Evolutionary conservation across 2,797 vertebrate species (phyloP).

Genomic region (Anguilla marmorata): DNA sequence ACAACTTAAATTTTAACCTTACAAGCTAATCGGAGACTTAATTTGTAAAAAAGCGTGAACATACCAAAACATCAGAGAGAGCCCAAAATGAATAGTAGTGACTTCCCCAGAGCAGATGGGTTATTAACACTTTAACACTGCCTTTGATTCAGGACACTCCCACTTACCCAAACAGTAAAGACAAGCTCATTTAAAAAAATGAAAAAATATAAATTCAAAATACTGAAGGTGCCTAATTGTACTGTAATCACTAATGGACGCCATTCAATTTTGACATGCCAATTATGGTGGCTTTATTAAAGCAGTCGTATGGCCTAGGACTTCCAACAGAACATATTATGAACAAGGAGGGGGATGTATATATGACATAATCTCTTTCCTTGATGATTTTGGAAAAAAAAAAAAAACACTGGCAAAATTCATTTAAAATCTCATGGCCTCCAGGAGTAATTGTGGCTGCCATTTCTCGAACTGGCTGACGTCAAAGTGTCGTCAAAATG

Average conservation of each 20-base stretch:
- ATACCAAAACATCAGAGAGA: too few species aligned
- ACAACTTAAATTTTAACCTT: too few species aligned
- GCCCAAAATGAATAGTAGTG: too few species aligned
- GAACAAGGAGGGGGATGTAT: background rate
- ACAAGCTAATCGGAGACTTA: too few species aligned
- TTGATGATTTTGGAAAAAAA: background rate
- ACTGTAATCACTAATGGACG: background rate
- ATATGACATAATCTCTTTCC: background rate
- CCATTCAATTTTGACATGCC: too few species aligned
- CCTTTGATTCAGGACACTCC: too few species aligned
- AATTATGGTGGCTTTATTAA: background rate
- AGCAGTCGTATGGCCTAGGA: background rate
- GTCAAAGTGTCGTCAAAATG: constrained; percentile 4
- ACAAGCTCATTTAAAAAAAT: too few species aligned
- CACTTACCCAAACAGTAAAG: too few species aligned
- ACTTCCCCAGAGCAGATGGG: too few species aligned
- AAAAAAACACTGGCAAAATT: background rate
- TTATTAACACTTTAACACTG: too few species aligned
- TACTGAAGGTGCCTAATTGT: background rate
- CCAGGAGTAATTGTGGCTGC: background rate
- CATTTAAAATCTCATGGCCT: background rate
- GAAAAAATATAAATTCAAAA: too few species aligned
- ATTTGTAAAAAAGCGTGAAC: too few species aligned
- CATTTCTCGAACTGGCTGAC: background rate
- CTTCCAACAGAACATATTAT: constrained; percentile 9